Evolutionary conservation across 2,888 invertebrate genomes (phyloP).

Genomic region (Ganaspis brasiliensis): DNA sequence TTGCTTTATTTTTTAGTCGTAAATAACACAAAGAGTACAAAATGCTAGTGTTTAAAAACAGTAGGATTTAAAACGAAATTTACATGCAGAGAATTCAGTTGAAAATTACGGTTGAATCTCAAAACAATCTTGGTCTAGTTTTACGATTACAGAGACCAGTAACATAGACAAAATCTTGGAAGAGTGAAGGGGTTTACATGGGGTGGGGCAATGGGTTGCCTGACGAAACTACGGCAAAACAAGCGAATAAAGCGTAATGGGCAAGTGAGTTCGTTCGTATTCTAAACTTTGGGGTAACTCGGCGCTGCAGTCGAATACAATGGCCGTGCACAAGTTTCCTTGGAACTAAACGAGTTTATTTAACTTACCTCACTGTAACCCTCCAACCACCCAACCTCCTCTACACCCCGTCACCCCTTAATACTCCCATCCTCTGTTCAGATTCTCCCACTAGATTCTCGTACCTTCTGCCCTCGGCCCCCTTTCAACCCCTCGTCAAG

Average conservation of each 20-base stretch:
- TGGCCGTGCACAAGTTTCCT: conserved; percentile 74
- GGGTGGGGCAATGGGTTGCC: not conserved
- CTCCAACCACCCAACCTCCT: conserved; percentile 18
- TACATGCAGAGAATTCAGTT: not conserved
- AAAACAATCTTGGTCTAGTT: conserved; percentile 36
- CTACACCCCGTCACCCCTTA: conserved; percentile 46
- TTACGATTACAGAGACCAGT: conserved; percentile 17
- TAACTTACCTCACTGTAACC: conserved; percentile 73
- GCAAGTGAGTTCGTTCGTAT: conserved; percentile 75
- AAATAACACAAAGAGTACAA: too few relatives aligned
- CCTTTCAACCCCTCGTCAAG: not conserved
- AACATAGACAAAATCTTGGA: conserved; percentile 28
- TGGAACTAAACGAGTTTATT: conserved; percentile 80
- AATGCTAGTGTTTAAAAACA: too few relatives aligned
- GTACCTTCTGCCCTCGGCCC: conserved; percentile 43
- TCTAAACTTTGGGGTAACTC: conserved; percentile 74
- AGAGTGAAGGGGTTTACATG: not conserved
- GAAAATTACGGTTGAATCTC: conserved; percentile 26
- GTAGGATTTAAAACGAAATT: not conserved
- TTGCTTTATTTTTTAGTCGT: too few relatives aligned
- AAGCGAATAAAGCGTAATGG: conserved; percentile 76
- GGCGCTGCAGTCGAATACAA: conserved; percentile 75
- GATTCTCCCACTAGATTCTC: conserved; percentile 25
- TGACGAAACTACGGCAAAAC: conserved; percentile 67
- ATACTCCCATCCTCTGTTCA: conserved; percentile 49